Percentiles rank a stretch among this genome's conserved stretches.
Conservation (phyloP, 2,113 vertebrate genomes). For the Rhadina sibilatrix region DNA sequence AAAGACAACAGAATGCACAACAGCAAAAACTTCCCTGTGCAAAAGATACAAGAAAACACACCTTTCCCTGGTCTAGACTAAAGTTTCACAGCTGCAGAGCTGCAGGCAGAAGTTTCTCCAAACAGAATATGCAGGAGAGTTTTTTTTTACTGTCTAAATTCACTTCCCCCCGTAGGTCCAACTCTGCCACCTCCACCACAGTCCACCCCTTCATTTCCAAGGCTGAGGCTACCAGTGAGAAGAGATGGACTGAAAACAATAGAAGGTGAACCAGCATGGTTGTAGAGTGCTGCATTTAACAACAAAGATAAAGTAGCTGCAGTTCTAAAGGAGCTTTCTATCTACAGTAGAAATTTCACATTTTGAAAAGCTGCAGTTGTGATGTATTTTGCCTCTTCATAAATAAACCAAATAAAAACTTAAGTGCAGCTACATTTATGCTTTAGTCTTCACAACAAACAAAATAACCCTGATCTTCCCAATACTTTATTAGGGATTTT, state of each 20-base stretch:
- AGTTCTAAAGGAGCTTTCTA: neutral
- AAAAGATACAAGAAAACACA: neutral
- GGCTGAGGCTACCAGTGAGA: neutral
- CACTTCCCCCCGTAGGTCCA: neutral
- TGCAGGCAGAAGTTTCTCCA: neutral
- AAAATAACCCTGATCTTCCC: neutral
- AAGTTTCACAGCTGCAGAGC: neutral
- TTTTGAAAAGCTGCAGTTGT: neutral
- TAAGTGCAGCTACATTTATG: neutral
- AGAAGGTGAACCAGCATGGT: neutral
- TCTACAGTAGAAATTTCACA: neutral
- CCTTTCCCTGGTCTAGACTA: neutral
- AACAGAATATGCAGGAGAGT: neutral
- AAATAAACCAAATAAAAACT: neutral
- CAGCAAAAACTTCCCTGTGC: neutral
- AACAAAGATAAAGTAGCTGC: neutral
- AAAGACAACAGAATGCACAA: neutral
- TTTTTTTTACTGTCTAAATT: neutral
- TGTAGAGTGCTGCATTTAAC: neutral
- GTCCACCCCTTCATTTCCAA: neutral
- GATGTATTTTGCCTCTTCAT: neutral
- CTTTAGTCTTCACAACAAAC: neutral
- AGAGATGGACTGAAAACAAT: neutral
- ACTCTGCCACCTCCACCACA: neutral
- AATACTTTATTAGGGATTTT: neutral